These are phyloP conservation scores for Chaenogobius annularis DNA, from an alignment of 2,113 vertebrate genomes.

Conservation along the genomic window DNA sequence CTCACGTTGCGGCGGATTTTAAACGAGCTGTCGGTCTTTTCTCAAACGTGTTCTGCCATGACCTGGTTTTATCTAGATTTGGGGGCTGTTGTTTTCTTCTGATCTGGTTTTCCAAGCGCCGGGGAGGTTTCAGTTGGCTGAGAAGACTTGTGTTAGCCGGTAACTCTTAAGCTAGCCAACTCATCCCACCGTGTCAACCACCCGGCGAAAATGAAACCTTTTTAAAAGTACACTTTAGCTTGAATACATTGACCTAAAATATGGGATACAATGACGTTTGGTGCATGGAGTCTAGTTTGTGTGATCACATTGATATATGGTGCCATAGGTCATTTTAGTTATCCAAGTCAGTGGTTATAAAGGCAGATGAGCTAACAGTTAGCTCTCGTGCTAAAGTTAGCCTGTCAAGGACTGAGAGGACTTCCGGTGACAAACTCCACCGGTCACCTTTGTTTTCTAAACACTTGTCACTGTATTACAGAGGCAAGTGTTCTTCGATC, in stretches of 20 bases:
- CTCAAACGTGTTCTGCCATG: accelerated
- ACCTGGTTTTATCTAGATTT: neutral
- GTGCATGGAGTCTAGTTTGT: accelerated
- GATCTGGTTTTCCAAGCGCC: neutral
- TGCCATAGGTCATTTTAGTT: neutral
- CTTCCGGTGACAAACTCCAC: conserved; percentile 29
- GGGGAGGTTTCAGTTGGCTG: neutral
- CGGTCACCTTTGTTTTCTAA: too few species aligned
- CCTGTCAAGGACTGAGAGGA: conserved; percentile 57
- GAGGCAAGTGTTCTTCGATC: too few species aligned
- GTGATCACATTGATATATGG: accelerated
- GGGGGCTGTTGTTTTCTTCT: too few species aligned
- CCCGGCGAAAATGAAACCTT: neutral
- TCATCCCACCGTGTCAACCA: neutral
- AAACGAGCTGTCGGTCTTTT: accelerated
- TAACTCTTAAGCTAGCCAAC: neutral
- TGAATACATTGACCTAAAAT: neutral
- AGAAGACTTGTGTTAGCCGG: conserved; percentile 13
- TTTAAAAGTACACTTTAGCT: neutral
- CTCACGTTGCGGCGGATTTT: neutral
- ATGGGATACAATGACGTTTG: neutral
- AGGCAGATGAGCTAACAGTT: neutral
- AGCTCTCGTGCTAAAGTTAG: conserved; percentile 32
- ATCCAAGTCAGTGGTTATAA: neutral
- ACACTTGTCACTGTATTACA: neutral